These are phyloP conservation scores for Sarcophaga carnaria DNA, from an alignment of 2,888 invertebrate genomes.

Conservation along the genomic window DNA sequence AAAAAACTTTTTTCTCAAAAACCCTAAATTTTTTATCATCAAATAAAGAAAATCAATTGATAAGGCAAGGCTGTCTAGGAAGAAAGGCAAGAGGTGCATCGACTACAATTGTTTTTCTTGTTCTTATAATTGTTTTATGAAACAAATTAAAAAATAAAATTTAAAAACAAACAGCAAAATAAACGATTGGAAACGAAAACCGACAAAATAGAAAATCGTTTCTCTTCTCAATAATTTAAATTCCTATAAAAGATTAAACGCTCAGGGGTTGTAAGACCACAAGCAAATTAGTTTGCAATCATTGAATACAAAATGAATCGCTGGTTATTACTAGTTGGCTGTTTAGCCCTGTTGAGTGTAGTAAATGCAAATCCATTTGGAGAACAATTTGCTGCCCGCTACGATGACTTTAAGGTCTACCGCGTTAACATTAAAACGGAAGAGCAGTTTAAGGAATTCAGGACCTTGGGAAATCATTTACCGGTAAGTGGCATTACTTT, in stretches of 20 bases:
- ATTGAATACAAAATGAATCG: slow-evolving; percentile 34
- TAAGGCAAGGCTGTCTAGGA: background rate
- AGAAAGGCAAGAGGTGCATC: background rate
- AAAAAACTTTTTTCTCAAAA: background rate
- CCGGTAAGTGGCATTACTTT: slow-evolving; percentile 49
- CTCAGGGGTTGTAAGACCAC: background rate
- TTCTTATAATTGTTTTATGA: background rate
- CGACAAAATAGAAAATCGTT: background rate
- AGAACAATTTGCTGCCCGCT: slow-evolving; percentile 63
- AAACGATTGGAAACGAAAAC: slow-evolving; percentile 69
- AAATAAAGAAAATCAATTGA: background rate
- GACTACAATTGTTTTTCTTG: background rate
- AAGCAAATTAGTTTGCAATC: background rate
- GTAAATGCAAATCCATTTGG: background rate
- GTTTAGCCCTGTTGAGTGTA: background rate
- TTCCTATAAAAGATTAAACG: slow-evolving; percentile 24
- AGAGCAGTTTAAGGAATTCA: slow-evolving; percentile 72
- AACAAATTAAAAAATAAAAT: background rate
- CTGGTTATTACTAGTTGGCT: slow-evolving; percentile 3
- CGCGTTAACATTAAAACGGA: slow-evolving; percentile 70
- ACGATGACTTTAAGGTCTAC: slow-evolving; percentile 75
- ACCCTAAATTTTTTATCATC: background rate
- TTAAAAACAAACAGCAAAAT: background rate
- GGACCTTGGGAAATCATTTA: slow-evolving; percentile 68
- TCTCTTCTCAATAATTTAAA: background rate